Evolutionary conservation across 2,888 invertebrate species (phyloP).

Genomic region (Diarsia brunnea): DNA sequence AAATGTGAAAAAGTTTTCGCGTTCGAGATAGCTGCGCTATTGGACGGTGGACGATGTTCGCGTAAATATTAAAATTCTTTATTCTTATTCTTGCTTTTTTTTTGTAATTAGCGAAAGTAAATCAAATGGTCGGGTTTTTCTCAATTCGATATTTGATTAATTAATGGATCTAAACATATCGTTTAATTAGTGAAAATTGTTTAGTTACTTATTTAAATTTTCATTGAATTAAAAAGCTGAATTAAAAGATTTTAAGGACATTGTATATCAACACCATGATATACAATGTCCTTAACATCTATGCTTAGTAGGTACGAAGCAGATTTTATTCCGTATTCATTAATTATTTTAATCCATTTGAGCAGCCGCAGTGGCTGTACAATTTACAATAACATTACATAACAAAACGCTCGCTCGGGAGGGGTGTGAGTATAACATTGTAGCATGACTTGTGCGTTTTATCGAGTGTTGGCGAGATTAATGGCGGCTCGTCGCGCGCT

Average conservation of each 20-base stretch:
- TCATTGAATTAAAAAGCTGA: background rate
- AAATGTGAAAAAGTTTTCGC: slow-evolving; percentile 53
- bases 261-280: no score
- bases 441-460: slow-evolving; percentile 88
- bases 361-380: slow-evolving; percentile 45
- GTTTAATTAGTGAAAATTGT: background rate
- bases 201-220: background rate
- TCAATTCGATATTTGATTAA: background rate
- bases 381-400: slow-evolving; percentile 66
- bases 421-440: slow-evolving; percentile 81
- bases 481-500: slow-evolving; percentile 84
- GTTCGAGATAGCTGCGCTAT: slow-evolving; percentile 23
- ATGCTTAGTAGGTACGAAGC: background rate
- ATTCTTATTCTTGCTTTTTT: slow-evolving; percentile 7
- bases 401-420: slow-evolving; percentile 60
- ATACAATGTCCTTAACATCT: background rate
- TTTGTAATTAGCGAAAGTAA: slow-evolving; percentile 10
- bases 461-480: slow-evolving; percentile 89
- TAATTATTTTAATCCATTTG: slow-evolving; percentile 57
- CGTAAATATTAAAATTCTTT: slow-evolving; percentile 31
- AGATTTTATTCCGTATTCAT: slow-evolving; percentile 21
- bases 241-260: no score
- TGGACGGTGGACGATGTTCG: slow-evolving; percentile 8
- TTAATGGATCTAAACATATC: background rate
- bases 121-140: background rate